Evolutionary conservation across 2,888 invertebrate genomes (phyloP), one percentile per base, ranked within the genome.

Genomic region (Scrobipalpa costella): DNA sequence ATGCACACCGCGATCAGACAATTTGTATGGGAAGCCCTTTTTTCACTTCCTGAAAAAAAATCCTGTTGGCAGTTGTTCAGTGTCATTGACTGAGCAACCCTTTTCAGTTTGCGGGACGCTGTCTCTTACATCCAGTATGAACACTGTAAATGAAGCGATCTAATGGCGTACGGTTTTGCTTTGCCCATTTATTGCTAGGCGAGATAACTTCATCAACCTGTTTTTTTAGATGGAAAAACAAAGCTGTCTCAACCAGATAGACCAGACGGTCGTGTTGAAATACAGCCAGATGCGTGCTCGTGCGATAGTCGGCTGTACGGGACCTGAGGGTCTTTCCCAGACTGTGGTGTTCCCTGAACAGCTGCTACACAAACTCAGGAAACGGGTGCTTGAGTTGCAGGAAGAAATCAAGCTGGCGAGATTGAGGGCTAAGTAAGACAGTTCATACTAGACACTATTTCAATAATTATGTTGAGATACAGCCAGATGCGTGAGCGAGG

Each of bases 191-290:
- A n/a, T n/a, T n/a, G n/a, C n/a, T n/a, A n/a, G n/a, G n/a, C n/a
- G n/a, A n/a, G n/a, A n/a, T n/a, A n/a, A n/a, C 50, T 21, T 8
- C 9, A 27, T 2, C 27, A 33, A n/a, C 15, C n/a, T 27, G 13
- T 7, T 13, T 34, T 75, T 84, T 15, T 73, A 96, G 95, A 89
- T 93, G 74, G 93, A 94, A 79, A 94, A 96, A 82, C 97, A 97
- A 82, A 92, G 92, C 66, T 92, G 95, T 77, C 83, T 98, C 77
- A 98, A 98, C 76, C 94, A 96, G 63, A 94, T 98, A 2, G 93
- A 95, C 61, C 92, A 94, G 64, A 93, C 94, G 2, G 92, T 96
- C 0, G 85, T 96, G 7, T 75, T 97, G 21, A 93, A 93, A 38
- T 92, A 96, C 73, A 93, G 94, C 77, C 96, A 96, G 77, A 86